Percentiles rank a stretch among this genome's conserved stretches.
Evolutionary conservation across 2,797 vertebrate species (phyloP).

Genomic region (Knipowitschia caucasica): DNA sequence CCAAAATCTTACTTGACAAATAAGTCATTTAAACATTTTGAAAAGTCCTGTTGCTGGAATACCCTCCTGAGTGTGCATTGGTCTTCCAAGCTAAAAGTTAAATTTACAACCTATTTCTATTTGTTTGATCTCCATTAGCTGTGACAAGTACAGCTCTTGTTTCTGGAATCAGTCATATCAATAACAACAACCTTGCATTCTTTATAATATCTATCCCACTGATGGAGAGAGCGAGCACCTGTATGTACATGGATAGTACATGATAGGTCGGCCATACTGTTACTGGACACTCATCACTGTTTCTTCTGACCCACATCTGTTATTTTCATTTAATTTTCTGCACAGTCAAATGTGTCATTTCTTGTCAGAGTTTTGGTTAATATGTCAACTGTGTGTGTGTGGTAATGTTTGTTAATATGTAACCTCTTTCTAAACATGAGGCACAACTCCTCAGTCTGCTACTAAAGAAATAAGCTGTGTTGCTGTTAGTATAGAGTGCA

Average conservation of each 20-base stretch:
- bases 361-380: constrained; percentile 63
- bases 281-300: constrained; percentile 78
- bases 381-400: constrained; percentile 59
- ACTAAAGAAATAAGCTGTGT: constrained; percentile 8
- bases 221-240: constrained; percentile 32
- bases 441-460: constrained; percentile 6
- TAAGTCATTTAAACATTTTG: background rate
- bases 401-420: constrained; percentile 31
- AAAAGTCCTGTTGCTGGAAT: background rate
- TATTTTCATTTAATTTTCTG: constrained; percentile 55
- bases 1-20: constrained; percentile 3
- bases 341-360: constrained; percentile 52
- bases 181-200: too few species aligned
- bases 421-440: constrained; percentile 4
- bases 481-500: background rate
- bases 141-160: too few species aligned
- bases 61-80: constrained; percentile 23
- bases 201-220: too few species aligned
- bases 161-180: too few species aligned
- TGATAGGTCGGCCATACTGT: constrained; percentile 75
- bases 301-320: constrained; percentile 33
- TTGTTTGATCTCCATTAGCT: too few species aligned
- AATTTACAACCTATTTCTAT: too few species aligned
- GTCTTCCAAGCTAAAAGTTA: constrained; percentile 9
- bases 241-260: constrained; percentile 18